These are phyloP conservation scores for Ianthella basta DNA, from an alignment of 37 sponge, comb jelly and placozoan species.

Conservation along the genomic window DNA sequence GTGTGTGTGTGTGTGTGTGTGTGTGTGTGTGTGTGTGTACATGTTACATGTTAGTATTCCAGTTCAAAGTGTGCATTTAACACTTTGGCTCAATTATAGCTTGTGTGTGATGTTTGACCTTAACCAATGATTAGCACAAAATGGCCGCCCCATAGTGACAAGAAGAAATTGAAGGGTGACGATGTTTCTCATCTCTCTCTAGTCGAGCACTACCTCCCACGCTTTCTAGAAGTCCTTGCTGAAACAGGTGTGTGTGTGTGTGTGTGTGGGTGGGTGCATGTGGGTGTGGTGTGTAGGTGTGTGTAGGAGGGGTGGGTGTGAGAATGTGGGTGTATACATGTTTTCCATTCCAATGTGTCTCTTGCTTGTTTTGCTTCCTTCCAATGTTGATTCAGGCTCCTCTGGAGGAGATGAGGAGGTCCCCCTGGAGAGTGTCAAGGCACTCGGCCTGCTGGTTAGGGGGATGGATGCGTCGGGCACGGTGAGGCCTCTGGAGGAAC, in stretches of 20 bases:
- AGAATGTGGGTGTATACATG: not conserved
- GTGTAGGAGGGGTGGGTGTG: not conserved
- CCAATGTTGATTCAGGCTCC: not conserved
- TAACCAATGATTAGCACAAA: constrained; percentile 10
- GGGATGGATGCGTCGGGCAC: not conserved
- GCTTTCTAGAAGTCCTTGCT: constrained; percentile 52
- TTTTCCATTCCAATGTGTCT: not conserved
- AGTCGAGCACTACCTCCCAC: constrained; percentile 36
- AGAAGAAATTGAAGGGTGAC: not conserved
- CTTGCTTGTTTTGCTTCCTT: not conserved
- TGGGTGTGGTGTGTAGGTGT: constrained; percentile 36
- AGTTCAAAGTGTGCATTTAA: too few species aligned
- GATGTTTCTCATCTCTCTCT: constrained; percentile 35
- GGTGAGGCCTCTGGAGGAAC: not conserved
- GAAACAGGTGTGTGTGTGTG: constrained; percentile 52
- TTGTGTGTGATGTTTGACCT: not conserved
- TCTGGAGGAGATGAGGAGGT: constrained; percentile 1
- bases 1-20: not conserved
- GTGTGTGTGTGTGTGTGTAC: not conserved
- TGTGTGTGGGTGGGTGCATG: constrained; percentile 43
- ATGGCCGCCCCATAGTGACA: not conserved
- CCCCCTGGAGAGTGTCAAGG: not conserved
- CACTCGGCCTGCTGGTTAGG: not conserved
- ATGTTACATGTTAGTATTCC: too few species aligned
- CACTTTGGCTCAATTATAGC: too few species aligned